Evolutionary conservation across 2,797 vertebrate species (phyloP).

Genomic region (Onychomys torridus): DNA sequence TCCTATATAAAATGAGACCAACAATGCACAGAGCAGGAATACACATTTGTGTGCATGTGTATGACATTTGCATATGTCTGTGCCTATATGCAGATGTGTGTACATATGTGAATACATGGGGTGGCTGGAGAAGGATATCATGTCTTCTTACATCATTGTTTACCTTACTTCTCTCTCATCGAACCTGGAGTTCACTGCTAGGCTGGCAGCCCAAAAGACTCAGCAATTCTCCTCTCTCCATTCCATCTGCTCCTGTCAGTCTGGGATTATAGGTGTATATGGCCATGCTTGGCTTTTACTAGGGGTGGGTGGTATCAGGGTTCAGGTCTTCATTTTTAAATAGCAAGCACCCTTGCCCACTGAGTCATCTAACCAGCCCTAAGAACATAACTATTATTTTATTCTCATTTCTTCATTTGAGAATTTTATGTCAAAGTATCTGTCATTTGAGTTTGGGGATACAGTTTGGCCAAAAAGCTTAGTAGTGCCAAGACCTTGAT

Average conservation of each 20-base stretch:
- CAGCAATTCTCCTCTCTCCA: neutral
- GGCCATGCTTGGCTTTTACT: neutral
- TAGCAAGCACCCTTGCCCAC: neutral
- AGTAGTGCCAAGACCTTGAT: neutral
- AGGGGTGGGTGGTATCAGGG: too few species aligned
- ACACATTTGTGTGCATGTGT: neutral
- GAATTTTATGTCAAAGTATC: neutral
- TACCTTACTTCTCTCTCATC: neutral
- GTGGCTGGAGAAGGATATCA: neutral
- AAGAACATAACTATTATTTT: neutral
- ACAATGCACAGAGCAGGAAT: neutral
- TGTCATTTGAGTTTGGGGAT: neutral
- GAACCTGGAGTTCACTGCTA: neutral
- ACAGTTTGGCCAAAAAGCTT: neutral
- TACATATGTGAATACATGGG: neutral
- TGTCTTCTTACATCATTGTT: neutral
- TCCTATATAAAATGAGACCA: neutral
- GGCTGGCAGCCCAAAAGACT: neutral
- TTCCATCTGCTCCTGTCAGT: neutral
- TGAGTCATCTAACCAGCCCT: neutral
- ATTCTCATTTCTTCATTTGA: neutral
- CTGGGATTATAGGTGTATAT: neutral
- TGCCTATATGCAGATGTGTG: too few species aligned
- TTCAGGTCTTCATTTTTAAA: neutral
- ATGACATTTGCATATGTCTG: neutral